These are phyloP conservation scores for Lepilemur ruficaudatus DNA, from an alignment of 2,797 vertebrate species.

Conservation along the genomic window DNA sequence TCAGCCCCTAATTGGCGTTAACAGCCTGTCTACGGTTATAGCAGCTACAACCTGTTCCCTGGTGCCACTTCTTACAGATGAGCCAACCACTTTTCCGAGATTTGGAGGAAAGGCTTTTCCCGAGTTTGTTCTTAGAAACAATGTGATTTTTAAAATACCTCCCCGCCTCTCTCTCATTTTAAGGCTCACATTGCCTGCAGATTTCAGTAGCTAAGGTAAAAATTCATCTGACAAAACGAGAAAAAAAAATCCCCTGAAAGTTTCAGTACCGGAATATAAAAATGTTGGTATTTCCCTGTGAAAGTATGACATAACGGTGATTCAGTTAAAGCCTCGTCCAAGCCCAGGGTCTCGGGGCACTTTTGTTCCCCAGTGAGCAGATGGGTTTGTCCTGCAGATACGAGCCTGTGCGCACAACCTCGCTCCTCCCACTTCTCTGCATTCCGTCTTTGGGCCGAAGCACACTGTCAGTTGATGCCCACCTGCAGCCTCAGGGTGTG, in stretches of 20 bases:
- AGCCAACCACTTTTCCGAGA: neutral
- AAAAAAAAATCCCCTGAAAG: slow-evolving; percentile 14
- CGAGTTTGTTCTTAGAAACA: slow-evolving; percentile 6
- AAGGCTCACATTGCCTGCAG: neutral
- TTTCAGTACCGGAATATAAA: neutral
- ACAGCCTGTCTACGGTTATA: neutral
- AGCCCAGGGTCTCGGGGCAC: neutral
- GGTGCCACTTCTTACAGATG: neutral
- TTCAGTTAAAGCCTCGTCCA: neutral
- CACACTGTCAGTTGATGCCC: neutral
- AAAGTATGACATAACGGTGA: fast-evolving
- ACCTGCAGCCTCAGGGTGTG: neutral
- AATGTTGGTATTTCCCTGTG: slow-evolving; percentile 18
- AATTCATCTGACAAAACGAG: neutral
- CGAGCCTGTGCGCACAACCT: too few species aligned
- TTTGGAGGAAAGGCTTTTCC: neutral
- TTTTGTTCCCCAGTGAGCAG: neutral
- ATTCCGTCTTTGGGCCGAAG: neutral
- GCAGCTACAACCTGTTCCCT: neutral
- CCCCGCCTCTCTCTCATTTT: neutral
- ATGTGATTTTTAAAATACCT: neutral
- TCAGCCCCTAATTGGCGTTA: neutral
- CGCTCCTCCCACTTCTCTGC: neutral
- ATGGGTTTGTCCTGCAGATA: neutral
- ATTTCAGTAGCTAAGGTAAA: neutral